A percentile compares a stretch with the other conserved stretches of the same genome.
These are phyloP conservation scores for Corythornis madagascariensis DNA, from an alignment of 2,113 vertebrate genomes.

Conservation along the genomic window DNA sequence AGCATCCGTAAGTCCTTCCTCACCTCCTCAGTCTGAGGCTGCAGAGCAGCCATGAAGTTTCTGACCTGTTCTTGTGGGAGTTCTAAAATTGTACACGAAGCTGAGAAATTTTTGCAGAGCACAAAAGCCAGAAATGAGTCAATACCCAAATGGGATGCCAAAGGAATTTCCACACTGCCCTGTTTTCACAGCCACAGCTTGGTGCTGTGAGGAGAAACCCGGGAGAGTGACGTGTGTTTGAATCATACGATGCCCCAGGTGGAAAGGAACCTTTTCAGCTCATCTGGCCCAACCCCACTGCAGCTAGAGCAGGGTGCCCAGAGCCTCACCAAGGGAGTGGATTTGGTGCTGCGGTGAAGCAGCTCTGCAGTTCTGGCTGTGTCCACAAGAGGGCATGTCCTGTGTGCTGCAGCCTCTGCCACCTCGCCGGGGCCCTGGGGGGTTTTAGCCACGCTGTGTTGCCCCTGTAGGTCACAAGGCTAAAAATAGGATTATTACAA, in stretches of 20 bases:
- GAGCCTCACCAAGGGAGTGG: background rate
- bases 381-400: constrained; percentile 42
- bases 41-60: background rate
- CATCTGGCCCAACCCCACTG: too few relatives aligned
- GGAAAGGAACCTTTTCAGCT: too few relatives aligned
- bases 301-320: too few relatives aligned
- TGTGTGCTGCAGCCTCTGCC: background rate
- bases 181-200: background rate
- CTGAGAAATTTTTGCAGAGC: background rate
- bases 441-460: background rate
- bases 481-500: background rate
- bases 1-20: constrained; percentile 89
- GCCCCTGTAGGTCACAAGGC: background rate
- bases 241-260: too few relatives aligned
- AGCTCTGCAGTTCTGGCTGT: background rate
- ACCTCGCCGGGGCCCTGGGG: background rate
- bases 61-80: background rate
- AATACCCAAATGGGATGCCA: fast-evolving
- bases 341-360: background rate
- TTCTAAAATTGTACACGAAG: background rate
- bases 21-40: background rate
- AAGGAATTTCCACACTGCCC: background rate
- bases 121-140: background rate
- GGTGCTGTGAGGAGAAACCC: background rate
- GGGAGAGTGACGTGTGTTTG: background rate